Evolutionary conservation across 1,140 invertebrate genomes (phyloP).

Genomic region (Dreissena polymorpha): DNA sequence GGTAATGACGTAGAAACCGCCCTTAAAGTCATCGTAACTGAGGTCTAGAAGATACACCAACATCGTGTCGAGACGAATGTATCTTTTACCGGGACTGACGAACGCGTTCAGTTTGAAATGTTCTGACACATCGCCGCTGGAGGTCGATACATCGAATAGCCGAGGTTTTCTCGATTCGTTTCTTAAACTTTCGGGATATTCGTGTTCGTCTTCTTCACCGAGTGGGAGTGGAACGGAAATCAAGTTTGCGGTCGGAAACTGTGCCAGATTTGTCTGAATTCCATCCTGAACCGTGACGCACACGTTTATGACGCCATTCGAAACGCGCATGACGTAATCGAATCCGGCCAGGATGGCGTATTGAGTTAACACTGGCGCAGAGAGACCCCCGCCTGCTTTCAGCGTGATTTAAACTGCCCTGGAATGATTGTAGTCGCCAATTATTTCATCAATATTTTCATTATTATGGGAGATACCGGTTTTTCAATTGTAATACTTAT

Average conservation of each 20-base stretch:
- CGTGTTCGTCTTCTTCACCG: constrained; percentile 32
- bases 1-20: constrained; percentile 23
- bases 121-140: background rate
- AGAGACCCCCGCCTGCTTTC: background rate
- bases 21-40: background rate
- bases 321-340: constrained; percentile 14
- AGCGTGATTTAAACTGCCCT: constrained; percentile 25
- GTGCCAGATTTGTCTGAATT: constrained; percentile 5
- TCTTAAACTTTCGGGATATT: constrained; percentile 23
- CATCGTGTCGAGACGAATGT: constrained; percentile 26
- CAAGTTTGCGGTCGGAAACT: constrained; percentile 20
- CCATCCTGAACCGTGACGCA: constrained; percentile 42
- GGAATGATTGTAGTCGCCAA: background rate
- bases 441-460: too few species aligned
- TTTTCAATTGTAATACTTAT: too few species aligned
- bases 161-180: constrained; percentile 31
- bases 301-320: constrained; percentile 6
- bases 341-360: constrained; percentile 38
- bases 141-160: constrained; percentile 26
- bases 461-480: too few species aligned
- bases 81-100: constrained; percentile 17
- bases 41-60: constrained; percentile 26
- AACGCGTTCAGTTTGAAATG: constrained; percentile 15
- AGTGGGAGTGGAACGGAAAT: constrained; percentile 31
- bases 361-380: background rate